Conservation (phyloP, 1,140 invertebrate species). For the Drosophila trapezifrons region DNA sequence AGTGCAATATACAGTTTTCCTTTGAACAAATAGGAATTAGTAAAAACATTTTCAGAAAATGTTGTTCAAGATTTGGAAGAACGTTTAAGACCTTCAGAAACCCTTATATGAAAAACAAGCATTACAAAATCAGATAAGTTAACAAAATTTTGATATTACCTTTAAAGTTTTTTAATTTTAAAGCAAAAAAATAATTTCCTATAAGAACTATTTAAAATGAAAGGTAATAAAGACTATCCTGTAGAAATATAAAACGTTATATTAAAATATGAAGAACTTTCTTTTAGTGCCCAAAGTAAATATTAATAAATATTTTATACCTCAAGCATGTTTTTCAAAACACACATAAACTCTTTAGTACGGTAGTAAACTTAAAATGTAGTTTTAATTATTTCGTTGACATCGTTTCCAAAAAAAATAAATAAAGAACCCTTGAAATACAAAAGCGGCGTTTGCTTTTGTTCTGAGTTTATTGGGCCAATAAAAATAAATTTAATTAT, state of each 20-base stretch:
- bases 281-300: neutral
- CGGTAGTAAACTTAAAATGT: conserved; percentile 12
- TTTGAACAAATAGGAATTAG: conserved; percentile 2
- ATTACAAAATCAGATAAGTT: neutral
- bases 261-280: too few relatives aligned
- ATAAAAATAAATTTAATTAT: conserved; percentile 61
- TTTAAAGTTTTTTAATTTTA: too few relatives aligned
- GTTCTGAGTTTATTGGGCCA: conserved; percentile 40
- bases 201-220: too few relatives aligned
- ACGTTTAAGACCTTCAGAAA: neutral
- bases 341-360: neutral
- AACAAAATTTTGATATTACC: too few relatives aligned
- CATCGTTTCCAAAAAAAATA: neutral
- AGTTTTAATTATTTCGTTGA: conserved; percentile 10
- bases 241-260: neutral
- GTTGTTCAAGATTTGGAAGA: neutral
- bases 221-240: too few relatives aligned
- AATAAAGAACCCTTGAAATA: conserved; percentile 2
- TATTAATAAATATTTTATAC: neutral
- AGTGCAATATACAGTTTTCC: neutral
- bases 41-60: neutral
- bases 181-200: too few relatives aligned
- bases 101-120: neutral
- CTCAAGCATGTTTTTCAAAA: neutral
- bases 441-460: neutral